phyloP scores from a whole-genome alignment of 2,797 vertebrate genomes.

The Acanthurus lineatus region DNA sequence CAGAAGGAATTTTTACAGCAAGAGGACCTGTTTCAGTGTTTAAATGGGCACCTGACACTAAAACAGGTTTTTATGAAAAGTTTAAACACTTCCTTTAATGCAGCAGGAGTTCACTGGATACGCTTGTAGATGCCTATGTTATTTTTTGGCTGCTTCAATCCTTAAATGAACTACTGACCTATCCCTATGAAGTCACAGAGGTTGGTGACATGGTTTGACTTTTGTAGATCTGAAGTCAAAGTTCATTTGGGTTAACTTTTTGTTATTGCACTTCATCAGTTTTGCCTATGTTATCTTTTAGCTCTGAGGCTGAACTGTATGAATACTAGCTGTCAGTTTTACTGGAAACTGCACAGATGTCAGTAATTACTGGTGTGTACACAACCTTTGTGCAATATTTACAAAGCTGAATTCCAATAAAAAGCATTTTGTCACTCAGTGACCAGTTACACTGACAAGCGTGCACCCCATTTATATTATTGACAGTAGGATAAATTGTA shows the following conservation, averaged over 20 bases:
- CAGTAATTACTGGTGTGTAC: background rate
- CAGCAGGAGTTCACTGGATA: background rate
- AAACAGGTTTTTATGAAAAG: too few species aligned
- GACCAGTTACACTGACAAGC: too few species aligned
- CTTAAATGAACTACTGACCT: background rate
- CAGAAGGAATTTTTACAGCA: too few species aligned
- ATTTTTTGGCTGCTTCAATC: background rate
- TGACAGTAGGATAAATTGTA: too few species aligned
- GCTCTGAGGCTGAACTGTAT: background rate
- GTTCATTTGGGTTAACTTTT: constrained; percentile 1
- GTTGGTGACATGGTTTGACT: background rate
- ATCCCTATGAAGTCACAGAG: constrained; percentile 1
- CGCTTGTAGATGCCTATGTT: background rate
- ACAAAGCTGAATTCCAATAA: background rate
- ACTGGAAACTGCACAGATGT: background rate
- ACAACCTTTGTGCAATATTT: too few species aligned
- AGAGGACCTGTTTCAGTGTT: too few species aligned
- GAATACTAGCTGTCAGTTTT: background rate
- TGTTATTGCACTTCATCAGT: background rate
- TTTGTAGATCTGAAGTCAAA: background rate
- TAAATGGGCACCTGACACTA: too few species aligned
- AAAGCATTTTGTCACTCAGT: background rate
- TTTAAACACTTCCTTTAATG: background rate
- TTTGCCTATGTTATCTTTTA: background rate
- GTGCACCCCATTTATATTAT: background rate